A percentile compares a stretch with the other conserved stretches of the same genome.
phyloP scores from a whole-genome alignment of 2,888 invertebrate genomes.

The Tuberolachnus salignus region DNA sequence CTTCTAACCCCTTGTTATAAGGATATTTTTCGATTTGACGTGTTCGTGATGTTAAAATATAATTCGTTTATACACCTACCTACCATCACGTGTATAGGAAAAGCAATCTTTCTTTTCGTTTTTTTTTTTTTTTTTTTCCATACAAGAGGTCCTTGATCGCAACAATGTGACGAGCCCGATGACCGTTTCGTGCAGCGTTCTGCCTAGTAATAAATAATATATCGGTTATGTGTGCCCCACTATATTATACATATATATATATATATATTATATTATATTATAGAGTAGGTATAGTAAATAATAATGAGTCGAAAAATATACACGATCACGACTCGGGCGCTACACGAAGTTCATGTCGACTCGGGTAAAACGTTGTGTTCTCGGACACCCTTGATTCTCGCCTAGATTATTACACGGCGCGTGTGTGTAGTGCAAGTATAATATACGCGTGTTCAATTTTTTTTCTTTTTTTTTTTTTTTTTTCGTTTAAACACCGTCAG shows the following conservation, averaged over 20 bases:
- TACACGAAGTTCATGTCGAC: conserved; percentile 55
- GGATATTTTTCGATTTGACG: conserved; percentile 26
- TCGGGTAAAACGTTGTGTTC: conserved; percentile 49
- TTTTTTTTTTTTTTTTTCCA: background rate
- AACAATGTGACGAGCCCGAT: conserved; percentile 52
- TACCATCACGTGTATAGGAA: conserved; percentile 1
- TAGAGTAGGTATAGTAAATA: conserved; percentile 5
- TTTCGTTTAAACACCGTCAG: background rate
- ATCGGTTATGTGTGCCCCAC: conserved; percentile 39
- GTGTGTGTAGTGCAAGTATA: background rate
- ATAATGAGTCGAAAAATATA: conserved; percentile 52
- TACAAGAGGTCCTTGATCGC: conserved; percentile 39
- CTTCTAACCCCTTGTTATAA: conserved; percentile 38
- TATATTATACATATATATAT: background rate
- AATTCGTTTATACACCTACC: background rate
- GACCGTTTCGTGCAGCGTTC: conserved; percentile 49
- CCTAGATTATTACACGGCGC: conserved; percentile 10
- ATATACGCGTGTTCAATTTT: background rate
- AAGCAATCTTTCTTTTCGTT: conserved; percentile 6
- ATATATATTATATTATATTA: background rate
- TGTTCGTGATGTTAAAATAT: conserved; percentile 36
- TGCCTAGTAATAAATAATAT: conserved; percentile 46
- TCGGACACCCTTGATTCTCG: conserved; percentile 52
- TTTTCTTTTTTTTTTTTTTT: too few relatives aligned
- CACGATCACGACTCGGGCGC: conserved; percentile 51